Base-by-base conservation (phyloP, 2,113 vertebrate genomes). In the Cynoglossus semilaevis region DNA sequence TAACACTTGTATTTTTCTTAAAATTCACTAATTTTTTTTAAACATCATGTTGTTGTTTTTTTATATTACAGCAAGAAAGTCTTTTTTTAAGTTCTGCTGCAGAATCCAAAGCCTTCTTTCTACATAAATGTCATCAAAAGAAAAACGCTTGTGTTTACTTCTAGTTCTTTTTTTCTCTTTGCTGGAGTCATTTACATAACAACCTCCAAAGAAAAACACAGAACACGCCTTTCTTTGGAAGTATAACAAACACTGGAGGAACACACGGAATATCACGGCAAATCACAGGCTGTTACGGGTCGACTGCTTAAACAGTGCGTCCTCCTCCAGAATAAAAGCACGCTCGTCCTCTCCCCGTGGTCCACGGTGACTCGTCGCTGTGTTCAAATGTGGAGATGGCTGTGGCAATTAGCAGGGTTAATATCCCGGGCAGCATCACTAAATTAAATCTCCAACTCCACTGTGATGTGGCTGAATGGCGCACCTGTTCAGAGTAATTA, bases 401-500 rank as follows among this genome's bases (percentile, higher is more conserved):
- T 61, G 72, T 69, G 62, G 73, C 80, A 89, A 91, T 91, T 88
- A 92, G 77, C 53, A n/a, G 72, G 82, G 87, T 87, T 90, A 90
- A 90, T 89, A 86, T 89, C 79, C 68, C 50, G 69, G 81, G 80
- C 78, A 79, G 70, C 77, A 78, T 88, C 85, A 88, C 82, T 83
- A 88, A 87, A 90, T 90, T 82, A 90, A 89, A 88, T 85, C 77
- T 86, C 77, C 67, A 86, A 84, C 76, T 88, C 75, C 22, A 35
- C 64, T 63, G 71, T 50, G 70, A 85, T 63, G 76, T 15, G 72
- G 67, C 70, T 82, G 88, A 86, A 72, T 63, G 77, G 75, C 74
- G 88, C 90, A 90, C 88, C 89, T 90, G 89, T 87, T 91, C 69
- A 42, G 37, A 43, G 69, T 88, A 86, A 90, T 87, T 82, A 87